These are phyloP conservation scores for Drosophila mercatorum DNA, from an alignment of 2,888 invertebrate species.

Conservation along the genomic window DNA sequence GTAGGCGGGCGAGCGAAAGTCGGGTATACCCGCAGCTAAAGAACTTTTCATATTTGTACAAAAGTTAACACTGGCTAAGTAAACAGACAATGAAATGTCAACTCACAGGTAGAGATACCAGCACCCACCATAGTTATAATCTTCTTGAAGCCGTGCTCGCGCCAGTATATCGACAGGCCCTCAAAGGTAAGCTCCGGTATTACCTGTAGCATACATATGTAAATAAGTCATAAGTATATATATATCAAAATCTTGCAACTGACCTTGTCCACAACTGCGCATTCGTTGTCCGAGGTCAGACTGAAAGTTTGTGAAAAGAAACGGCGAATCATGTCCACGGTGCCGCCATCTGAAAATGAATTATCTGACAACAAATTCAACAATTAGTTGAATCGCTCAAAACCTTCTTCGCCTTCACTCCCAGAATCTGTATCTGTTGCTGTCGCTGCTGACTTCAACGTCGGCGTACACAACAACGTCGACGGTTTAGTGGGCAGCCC, in stretches of 20 bases:
- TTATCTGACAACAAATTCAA: constrained; percentile 10
- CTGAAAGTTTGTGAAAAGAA: constrained; percentile 89
- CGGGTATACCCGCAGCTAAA: constrained; percentile 92
- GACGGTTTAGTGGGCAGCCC: constrained; percentile 4
- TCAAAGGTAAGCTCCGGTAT: constrained; percentile 90
- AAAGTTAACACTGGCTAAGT: constrained; percentile 6
- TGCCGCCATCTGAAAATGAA: constrained; percentile 79
- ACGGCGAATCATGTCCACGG: constrained; percentile 88
- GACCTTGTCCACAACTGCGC: constrained; percentile 55
- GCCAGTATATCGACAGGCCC: constrained; percentile 92
- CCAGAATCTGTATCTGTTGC: constrained; percentile 36
- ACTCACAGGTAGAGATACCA: constrained; percentile 97
- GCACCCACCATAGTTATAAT: constrained; percentile 98
- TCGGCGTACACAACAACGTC: constrained; percentile 14
- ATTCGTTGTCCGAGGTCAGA: constrained; percentile 80
- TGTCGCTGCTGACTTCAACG: constrained; percentile 17
- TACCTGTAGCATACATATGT: constrained; percentile 84
- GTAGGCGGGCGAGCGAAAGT: constrained; percentile 96
- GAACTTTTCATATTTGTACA: constrained; percentile 14
- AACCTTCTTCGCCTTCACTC: constrained; percentile 35
- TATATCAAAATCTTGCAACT: background rate
- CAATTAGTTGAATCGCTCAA: constrained; percentile 19
- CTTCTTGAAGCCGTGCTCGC: constrained; percentile 90
- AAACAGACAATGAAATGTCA: constrained; percentile 1
- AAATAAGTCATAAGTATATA: too few species aligned